Evolutionary conservation across 2,113 vertebrate species (phyloP), one percentile per base, ranked within the genome.

Genomic region (Tretioscincus oriximinensis): DNA sequence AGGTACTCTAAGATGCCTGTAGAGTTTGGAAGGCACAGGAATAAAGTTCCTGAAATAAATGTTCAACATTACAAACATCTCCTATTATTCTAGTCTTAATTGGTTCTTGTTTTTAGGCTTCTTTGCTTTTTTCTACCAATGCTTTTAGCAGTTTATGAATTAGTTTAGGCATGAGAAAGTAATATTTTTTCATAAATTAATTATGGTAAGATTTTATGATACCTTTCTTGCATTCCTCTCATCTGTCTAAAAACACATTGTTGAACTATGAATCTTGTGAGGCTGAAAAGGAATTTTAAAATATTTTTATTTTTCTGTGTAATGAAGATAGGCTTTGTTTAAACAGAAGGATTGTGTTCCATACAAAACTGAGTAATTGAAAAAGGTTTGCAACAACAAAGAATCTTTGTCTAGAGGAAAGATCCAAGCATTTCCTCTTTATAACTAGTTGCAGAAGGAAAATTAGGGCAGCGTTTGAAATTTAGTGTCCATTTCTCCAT

Each of bases 351-450:
- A 31, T 14, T 80, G 29, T 90, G 61, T 80, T 81, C 29, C 69
- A 80, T 76, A 76, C 41, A 63, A 85, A 51, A 5, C 22, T 87
- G 26, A 91, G 87, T 88, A 88, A 87, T 91, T 84, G 73, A 88
- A 16, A 47, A n/a, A 0, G 2, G 61, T 79, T 87, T 85, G 80
- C 72, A 81, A 49, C 51, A 83, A 45, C 26, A 2, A 1, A 26
- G 54, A 1, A 60, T 16, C 60, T 64, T 64, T 75, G 29, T 35
- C 61, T 86, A 86, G 63, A 70, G 51, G 31, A 49, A 21, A 80
- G 61, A 76, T 84, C 92, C 49, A 51, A 84, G 70, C 1, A 81
- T 86, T 77, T 26, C 77, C 29, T 8, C 68, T 84, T 63, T 45
- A 31, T 31, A 77, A 18, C 45, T 22, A 21, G 28, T 51, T 81